phyloP scores from a whole-genome alignment of 2,113 vertebrate genomes.

The Sceloporus tristichus region DNA sequence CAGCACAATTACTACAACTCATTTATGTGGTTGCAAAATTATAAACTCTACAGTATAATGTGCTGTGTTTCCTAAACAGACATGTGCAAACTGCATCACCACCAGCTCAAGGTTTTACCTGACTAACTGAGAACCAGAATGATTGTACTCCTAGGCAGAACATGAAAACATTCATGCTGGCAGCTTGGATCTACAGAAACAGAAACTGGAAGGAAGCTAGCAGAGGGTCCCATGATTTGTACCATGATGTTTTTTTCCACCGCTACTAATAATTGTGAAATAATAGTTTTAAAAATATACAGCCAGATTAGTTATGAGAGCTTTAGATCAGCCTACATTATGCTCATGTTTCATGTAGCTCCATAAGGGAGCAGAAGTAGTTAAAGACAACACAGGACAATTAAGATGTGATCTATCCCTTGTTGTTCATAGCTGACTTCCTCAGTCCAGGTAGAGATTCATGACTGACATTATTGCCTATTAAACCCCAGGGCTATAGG shows the following conservation, averaged over 20 bases:
- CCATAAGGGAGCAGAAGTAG: neutral
- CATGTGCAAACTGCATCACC: neutral
- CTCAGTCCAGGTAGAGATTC: neutral
- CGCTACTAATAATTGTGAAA: neutral
- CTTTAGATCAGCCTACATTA: neutral
- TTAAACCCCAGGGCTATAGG: slow-evolving; percentile 40
- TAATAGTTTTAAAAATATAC: neutral
- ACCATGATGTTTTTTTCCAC: too few species aligned
- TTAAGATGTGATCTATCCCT: neutral
- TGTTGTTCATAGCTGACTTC: slow-evolving; percentile 7
- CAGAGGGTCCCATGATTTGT: too few species aligned
- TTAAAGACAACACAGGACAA: neutral
- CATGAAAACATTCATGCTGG: neutral
- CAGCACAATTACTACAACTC: neutral
- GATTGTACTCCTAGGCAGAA: neutral
- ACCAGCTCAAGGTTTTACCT: too few species aligned
- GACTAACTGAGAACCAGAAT: neutral
- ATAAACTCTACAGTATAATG: neutral
- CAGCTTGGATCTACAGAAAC: neutral
- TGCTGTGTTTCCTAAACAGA: neutral
- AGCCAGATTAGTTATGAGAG: neutral
- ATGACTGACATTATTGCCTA: slow-evolving; percentile 1
- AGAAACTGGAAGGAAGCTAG: too few species aligned
- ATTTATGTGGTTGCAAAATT: neutral
- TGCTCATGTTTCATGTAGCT: neutral